Percentiles rank a stretch among this genome's conserved stretches.
phyloP scores from a whole-genome alignment of 2,113 vertebrate species.

The Stomatorhinus ivindoensis region DNA sequence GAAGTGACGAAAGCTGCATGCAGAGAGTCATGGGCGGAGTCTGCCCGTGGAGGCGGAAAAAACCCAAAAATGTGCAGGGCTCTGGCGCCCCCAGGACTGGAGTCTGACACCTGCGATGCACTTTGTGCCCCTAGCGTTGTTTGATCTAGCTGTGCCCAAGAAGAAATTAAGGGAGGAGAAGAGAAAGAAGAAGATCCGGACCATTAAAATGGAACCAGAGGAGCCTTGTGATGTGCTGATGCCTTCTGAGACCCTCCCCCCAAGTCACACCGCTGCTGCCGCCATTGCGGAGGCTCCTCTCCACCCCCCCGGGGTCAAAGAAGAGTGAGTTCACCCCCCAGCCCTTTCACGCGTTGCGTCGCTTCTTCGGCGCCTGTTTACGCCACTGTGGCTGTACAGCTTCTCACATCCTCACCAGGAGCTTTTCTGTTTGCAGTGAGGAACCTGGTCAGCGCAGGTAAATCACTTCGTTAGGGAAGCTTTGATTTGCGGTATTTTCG shows the following conservation, averaged over 20 bases:
- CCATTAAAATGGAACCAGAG: slow-evolving; percentile 80
- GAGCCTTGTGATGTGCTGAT: slow-evolving; percentile 72
- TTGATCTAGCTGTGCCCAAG: slow-evolving; percentile 80
- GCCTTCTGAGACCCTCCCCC: slow-evolving; percentile 45
- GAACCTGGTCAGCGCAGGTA: neutral
- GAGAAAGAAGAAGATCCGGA: slow-evolving; percentile 80
- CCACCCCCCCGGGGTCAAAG: slow-evolving; percentile 73
- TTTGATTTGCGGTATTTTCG: neutral
- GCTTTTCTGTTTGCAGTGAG: neutral
- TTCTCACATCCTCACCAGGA: neutral
- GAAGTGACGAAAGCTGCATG: too few relatives aligned
- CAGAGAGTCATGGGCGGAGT: too few relatives aligned
- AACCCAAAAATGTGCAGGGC: too few relatives aligned
- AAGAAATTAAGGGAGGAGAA: slow-evolving; percentile 85
- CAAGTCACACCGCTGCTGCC: slow-evolving; percentile 38
- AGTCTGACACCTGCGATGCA: neutral
- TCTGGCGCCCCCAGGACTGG: too few relatives aligned
- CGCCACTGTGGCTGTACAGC: neutral
- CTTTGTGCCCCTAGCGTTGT: slow-evolving; percentile 57
- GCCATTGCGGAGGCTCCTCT: slow-evolving; percentile 62
- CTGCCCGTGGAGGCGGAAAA: too few relatives aligned
- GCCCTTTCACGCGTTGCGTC: neutral
- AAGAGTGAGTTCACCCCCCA: slow-evolving; percentile 72
- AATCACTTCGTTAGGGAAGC: neutral
- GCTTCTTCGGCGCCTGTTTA: neutral